phyloP scores from a whole-genome alignment of 2,113 vertebrate species.

The Andinoacara biseriatus region DNA sequence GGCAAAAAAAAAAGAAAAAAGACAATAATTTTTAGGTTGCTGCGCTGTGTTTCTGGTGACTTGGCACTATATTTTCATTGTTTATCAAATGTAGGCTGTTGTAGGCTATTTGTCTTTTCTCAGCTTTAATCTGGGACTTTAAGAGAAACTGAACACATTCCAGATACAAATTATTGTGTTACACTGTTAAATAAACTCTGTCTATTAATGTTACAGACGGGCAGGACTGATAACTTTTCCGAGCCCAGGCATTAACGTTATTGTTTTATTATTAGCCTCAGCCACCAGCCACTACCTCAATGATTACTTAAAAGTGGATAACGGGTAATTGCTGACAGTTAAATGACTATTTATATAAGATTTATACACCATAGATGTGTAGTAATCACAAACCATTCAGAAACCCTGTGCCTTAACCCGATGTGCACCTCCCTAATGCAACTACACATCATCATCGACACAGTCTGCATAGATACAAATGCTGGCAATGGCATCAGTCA shows the following conservation, averaged over 20 bases:
- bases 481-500: neutral
- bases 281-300: neutral
- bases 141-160: neutral
- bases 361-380: neutral
- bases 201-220: neutral
- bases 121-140: neutral
- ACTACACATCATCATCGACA: neutral
- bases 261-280: neutral
- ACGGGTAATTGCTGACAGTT: neutral
- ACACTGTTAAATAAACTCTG: neutral
- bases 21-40: neutral
- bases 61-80: neutral
- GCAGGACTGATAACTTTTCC: neutral
- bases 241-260: neutral
- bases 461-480: neutral
- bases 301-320: neutral
- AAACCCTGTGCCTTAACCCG: neutral
- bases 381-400: neutral
- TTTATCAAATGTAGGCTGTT: neutral
- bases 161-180: neutral
- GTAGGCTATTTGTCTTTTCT: neutral
- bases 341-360: neutral
- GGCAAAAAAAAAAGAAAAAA: neutral
- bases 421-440: neutral
- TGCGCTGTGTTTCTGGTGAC: neutral